Percentiles rank a stretch among this genome's conserved stretches.
These are phyloP conservation scores for Sepioteuthis lessoniana DNA, from an alignment of 2,888 invertebrate species.

Conservation along the genomic window DNA sequence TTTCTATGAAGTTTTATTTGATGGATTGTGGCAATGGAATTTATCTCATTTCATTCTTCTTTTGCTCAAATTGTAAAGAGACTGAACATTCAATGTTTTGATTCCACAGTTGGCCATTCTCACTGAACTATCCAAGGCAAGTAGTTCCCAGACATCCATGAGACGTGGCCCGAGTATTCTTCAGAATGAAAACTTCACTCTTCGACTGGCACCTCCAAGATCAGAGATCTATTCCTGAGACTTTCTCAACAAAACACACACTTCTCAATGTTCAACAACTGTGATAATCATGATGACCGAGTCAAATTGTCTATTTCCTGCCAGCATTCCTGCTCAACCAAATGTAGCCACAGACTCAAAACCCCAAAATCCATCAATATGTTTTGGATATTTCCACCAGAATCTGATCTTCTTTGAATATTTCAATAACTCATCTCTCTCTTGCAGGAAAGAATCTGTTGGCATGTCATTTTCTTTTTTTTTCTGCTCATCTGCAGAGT, in stretches of 20 bases:
- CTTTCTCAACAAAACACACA: background rate
- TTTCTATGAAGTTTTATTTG: no score
- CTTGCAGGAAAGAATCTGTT: background rate
- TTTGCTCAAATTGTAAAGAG: background rate
- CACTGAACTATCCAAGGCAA: conserved; percentile 64
- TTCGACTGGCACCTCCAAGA: conserved; percentile 66
- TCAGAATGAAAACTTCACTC: conserved; percentile 69
- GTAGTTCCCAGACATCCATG: conserved; percentile 55
- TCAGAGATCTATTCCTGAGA: background rate
- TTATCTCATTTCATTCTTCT: background rate
- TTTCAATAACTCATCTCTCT: background rate
- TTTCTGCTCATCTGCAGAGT: background rate
- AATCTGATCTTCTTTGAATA: background rate
- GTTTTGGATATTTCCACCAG: background rate
- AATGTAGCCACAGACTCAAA: background rate
- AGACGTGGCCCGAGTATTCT: conserved; percentile 64
- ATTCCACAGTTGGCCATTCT: conserved; percentile 69
- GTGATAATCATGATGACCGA: background rate
- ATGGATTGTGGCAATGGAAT: no score
- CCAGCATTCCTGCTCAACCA: background rate
- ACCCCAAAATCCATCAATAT: background rate
- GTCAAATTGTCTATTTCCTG: background rate
- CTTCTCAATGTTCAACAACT: background rate
- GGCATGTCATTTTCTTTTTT: background rate
- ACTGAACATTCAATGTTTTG: background rate